Evolutionary conservation across 2,113 vertebrate genomes (phyloP).

Genomic region (Alethe castanea): DNA sequence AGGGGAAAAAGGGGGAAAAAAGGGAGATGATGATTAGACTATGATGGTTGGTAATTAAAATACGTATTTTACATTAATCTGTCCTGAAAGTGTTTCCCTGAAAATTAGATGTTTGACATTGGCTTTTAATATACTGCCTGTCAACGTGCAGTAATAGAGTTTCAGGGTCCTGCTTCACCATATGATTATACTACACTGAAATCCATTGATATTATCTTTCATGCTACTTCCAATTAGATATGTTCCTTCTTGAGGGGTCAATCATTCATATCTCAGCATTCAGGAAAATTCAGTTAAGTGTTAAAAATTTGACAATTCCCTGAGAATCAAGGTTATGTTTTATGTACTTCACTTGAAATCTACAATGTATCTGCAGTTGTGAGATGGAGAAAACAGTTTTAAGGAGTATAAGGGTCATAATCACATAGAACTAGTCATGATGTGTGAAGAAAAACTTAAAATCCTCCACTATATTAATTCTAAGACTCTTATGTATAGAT

Average conservation of each 20-base stretch:
- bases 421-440: not conserved
- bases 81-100: not conserved
- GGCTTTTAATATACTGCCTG: constrained; percentile 46
- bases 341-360: not conserved
- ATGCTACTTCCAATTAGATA: constrained; percentile 56
- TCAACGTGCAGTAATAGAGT: not conserved
- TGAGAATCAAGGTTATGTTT: not conserved
- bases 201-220: constrained; percentile 53
- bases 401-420: not conserved
- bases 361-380: not conserved
- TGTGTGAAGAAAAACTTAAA: not conserved
- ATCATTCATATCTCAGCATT: not conserved
- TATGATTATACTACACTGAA: constrained; percentile 38
- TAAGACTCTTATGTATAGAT: not conserved
- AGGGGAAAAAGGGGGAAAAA: fast-evolving
- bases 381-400: not conserved
- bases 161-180: constrained; percentile 49
- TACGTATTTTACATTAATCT: constrained; percentile 27
- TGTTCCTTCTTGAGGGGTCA: constrained; percentile 30
- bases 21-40: not conserved
- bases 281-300: not conserved
- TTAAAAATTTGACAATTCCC: constrained; percentile 16
- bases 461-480: not conserved
- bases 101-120: constrained; percentile 37
- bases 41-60: constrained; percentile 34